Evolutionary conservation across 2,797 vertebrate genomes (phyloP).

Genomic region (Sebastiscus albofasciatus): DNA sequence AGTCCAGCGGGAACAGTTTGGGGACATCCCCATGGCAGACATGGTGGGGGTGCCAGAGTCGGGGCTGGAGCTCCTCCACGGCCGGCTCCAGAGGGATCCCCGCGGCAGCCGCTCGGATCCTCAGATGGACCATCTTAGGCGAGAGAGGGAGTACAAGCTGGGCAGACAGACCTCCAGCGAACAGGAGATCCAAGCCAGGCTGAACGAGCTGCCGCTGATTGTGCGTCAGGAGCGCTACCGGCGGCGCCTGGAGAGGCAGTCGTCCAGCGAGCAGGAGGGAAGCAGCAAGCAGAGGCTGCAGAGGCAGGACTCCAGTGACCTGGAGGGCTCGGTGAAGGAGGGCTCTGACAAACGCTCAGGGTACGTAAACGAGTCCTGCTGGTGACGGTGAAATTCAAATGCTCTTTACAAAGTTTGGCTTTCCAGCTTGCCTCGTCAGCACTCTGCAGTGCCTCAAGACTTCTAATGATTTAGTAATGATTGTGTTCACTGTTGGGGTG

Average conservation of each 20-base stretch:
- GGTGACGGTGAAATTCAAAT: constrained; percentile 6
- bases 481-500: constrained; percentile 34
- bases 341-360: constrained; percentile 84
- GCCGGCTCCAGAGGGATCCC: constrained; percentile 82
- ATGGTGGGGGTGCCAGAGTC: constrained; percentile 77
- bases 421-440: constrained; percentile 21
- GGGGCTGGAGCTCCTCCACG: constrained; percentile 80
- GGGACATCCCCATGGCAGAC: constrained; percentile 81
- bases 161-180: constrained; percentile 84
- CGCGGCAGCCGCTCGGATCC: constrained; percentile 84
- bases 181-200: constrained; percentile 82
- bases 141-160: constrained; percentile 85
- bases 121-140: constrained; percentile 84
- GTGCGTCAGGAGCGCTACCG: constrained; percentile 84
- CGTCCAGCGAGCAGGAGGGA: constrained; percentile 86
- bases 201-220: constrained; percentile 83
- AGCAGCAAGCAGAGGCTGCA: constrained; percentile 85
- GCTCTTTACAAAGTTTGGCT: constrained; percentile 18
- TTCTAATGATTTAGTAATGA: constrained; percentile 26
- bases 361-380: constrained; percentile 60
- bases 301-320: constrained; percentile 91
- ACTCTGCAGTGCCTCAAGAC: constrained; percentile 6
- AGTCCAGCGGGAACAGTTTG: constrained; percentile 67
- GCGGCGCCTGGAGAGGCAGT: constrained; percentile 83
- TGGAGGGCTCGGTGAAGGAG: constrained; percentile 85